Conservation (phyloP, 2,888 invertebrate species). For the Herminia tarsipennalis region DNA sequence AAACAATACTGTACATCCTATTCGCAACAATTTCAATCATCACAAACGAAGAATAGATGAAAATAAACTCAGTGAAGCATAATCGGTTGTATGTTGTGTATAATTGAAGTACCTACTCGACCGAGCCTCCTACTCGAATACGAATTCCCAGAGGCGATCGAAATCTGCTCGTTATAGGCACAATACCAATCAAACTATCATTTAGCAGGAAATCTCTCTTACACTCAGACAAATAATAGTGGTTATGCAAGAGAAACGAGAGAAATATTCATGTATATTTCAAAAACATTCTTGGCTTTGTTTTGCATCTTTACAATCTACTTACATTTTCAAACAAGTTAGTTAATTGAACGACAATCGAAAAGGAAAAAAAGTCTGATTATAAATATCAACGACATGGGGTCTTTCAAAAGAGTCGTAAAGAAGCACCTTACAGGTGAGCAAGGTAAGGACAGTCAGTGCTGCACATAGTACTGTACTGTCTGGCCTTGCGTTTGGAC, state of each 20-base stretch:
- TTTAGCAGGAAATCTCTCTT: neutral
- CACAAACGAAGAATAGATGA: neutral
- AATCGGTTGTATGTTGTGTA: neutral
- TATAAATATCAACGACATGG: too few species aligned
- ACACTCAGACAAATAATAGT: neutral
- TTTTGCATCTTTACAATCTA: neutral
- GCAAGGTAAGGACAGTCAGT: too few species aligned
- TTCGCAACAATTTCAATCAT: too few species aligned
- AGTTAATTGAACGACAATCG: neutral
- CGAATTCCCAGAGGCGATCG: neutral
- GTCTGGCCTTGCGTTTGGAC: too few species aligned
- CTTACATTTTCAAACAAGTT: too few species aligned
- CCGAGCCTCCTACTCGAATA: neutral
- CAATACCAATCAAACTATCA: slow-evolving; percentile 1
- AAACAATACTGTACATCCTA: too few species aligned
- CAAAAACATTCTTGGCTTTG: neutral
- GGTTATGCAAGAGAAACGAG: neutral
- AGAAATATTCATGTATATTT: neutral
- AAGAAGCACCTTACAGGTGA: too few species aligned
- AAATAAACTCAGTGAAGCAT: neutral
- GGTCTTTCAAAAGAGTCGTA: too few species aligned
- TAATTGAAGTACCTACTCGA: neutral
- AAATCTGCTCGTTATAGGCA: neutral
- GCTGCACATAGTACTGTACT: too few species aligned
- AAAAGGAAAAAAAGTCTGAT: neutral